Conservation (phyloP, 2,797 vertebrate species). For the Hoplostethus atlanticus region DNA sequence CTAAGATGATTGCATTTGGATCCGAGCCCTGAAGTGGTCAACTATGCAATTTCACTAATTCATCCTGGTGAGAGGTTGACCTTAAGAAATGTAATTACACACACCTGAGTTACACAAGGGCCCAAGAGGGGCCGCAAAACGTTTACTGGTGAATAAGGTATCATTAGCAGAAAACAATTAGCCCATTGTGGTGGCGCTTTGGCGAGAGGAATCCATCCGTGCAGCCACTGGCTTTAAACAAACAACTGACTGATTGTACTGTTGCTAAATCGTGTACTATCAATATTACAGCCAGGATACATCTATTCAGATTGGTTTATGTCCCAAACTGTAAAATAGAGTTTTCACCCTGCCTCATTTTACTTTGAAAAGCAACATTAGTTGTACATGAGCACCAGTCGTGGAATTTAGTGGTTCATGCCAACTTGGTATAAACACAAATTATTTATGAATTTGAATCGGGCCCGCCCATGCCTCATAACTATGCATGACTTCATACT, state of each 20-base stretch:
- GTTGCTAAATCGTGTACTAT: slow-evolving; percentile 30
- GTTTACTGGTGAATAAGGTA: slow-evolving; percentile 83
- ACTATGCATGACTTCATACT: slow-evolving; percentile 99
- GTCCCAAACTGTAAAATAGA: slow-evolving; percentile 22
- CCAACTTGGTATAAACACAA: slow-evolving; percentile 91
- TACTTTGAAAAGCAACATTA: slow-evolving; percentile 71
- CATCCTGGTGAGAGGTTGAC: slow-evolving; percentile 89
- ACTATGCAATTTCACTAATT: slow-evolving; percentile 90
- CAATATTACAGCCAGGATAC: slow-evolving; percentile 24
- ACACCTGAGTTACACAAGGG: slow-evolving; percentile 87
- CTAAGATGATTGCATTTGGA: slow-evolving; percentile 88
- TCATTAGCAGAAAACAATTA: slow-evolving; percentile 89
- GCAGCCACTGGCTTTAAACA: slow-evolving; percentile 68
- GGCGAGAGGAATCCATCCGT: slow-evolving; percentile 63
- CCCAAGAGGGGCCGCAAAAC: slow-evolving; percentile 82
- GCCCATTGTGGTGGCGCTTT: slow-evolving; percentile 70
- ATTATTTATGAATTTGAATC: slow-evolving; percentile 98
- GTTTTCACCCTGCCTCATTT: slow-evolving; percentile 44
- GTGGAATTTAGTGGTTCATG: slow-evolving; percentile 81
- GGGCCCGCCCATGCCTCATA: slow-evolving; percentile 94
- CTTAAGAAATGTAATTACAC: slow-evolving; percentile 91
- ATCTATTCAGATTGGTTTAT: slow-evolving; percentile 18
- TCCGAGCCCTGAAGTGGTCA: slow-evolving; percentile 87
- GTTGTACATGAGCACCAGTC: slow-evolving; percentile 80
- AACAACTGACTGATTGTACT: slow-evolving; percentile 65